phyloP scores from a whole-genome alignment of 2,113 vertebrate genomes.

The Onychorhynchus coronatus region DNA sequence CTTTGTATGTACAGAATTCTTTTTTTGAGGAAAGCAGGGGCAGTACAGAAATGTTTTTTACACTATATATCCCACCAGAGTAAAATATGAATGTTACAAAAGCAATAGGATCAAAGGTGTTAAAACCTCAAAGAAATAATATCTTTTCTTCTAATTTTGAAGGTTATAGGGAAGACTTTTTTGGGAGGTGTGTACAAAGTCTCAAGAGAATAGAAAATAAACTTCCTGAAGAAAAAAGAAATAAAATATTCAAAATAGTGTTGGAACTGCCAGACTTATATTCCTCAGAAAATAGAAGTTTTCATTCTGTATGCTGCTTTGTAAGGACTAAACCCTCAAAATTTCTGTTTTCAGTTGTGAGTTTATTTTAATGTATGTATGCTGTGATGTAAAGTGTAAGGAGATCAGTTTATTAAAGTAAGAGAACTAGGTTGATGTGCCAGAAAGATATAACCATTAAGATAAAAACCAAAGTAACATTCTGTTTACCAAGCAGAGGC shows the following conservation, averaged over 20 bases:
- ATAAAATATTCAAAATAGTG: background rate
- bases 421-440: background rate
- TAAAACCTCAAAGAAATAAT: background rate
- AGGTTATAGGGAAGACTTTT: background rate
- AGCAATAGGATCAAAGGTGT: background rate
- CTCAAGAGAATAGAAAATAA: constrained; percentile 11
- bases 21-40: background rate
- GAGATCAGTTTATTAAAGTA: background rate
- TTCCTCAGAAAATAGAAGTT: background rate
- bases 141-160: background rate
- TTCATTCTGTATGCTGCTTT: background rate
- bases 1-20: background rate
- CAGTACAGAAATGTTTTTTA: background rate
- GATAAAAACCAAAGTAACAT: background rate
- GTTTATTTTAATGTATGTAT: background rate
- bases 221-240: background rate
- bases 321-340: background rate
- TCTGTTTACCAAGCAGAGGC: background rate
- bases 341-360: background rate
- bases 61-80: background rate
- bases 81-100: background rate
- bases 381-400: background rate
- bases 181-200: background rate
- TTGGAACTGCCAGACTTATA: background rate
- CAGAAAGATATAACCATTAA: background rate